Base-by-base conservation (phyloP, 2,797 vertebrate species). In the Phrynocephalus vlangalii region DNA sequence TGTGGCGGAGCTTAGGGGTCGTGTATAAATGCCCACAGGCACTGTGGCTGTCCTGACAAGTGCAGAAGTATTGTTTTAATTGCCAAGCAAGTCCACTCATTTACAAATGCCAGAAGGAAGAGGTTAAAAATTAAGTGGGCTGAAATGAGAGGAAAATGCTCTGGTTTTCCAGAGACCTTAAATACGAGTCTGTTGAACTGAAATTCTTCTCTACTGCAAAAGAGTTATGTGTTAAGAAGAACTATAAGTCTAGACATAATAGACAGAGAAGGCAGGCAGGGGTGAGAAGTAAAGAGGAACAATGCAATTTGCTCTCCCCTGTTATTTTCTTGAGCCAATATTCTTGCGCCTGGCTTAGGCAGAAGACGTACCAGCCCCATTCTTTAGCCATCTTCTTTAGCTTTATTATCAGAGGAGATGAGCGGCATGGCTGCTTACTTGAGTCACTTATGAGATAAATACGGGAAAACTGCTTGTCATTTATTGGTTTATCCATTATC, bases 401-500 rank as follows among this genome's bases (percentile, higher is more conserved):
- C 87, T 96, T 96, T 96, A 95, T 95, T 95, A 87, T 90, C 91
- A 90, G 90, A 92, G 94, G 92, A 85, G 89, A 91, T 84, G 91
- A 92, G 94, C 26, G 3, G 38, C 44, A 92, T 92, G 91, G 94
- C 93, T 88, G 73, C 88, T 89, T 95, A 88, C 92, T 94, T 94
- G 94, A 96, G 94, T 90, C 92, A 95, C 94, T 96, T 96, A 96
- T 91, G 94, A 96, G 94, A 96, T 95, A 96, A 97, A 97, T 95
- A 94, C 92, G 96, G 91, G 95, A 94, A 96, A 97, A 96, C 93
- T 94, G 94, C 91, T 96, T 95, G 97, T 97, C 96, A 97, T 96
- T 97, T 98, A 97, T 96, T 96, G 96, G 96, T 97, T 97, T 97
- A 96, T 96, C 97, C 97, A 97, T 97, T 98, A 98, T 98, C 97